Evolutionary conservation across 2,888 invertebrate genomes (phyloP).

Genomic region (Trypoxylon attenuatum): DNA sequence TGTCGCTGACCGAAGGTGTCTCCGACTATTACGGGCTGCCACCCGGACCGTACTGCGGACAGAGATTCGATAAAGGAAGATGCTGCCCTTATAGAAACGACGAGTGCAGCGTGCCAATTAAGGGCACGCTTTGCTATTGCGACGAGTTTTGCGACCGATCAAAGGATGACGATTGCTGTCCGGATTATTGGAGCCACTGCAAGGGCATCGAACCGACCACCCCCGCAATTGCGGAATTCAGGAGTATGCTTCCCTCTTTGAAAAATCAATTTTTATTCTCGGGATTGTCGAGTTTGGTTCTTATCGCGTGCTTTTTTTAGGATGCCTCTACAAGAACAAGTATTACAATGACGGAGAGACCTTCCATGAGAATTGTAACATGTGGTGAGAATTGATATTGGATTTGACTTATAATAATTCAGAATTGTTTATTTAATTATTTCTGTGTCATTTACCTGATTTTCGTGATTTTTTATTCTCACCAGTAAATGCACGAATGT

Average conservation of each 20-base stretch:
- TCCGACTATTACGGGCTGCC: slow-evolving; percentile 75
- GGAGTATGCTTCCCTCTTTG: background rate
- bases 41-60: slow-evolving; percentile 79
- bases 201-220: slow-evolving; percentile 73
- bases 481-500: slow-evolving; percentile 77
- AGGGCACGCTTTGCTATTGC: slow-evolving; percentile 92
- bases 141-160: slow-evolving; percentile 92
- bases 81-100: slow-evolving; percentile 89
- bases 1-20: slow-evolving; percentile 7
- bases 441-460: background rate
- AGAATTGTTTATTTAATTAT: background rate
- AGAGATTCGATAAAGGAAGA: slow-evolving; percentile 64
- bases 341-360: slow-evolving; percentile 76
- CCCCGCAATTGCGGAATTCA: no score
- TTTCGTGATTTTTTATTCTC: background rate
- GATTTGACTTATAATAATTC: background rate
- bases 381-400: slow-evolving; percentile 77
- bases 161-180: slow-evolving; percentile 90
- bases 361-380: slow-evolving; percentile 82
- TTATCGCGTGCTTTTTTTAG: slow-evolving; percentile 46
- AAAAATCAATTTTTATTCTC: background rate
- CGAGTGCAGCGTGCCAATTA: slow-evolving; percentile 86
- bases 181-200: slow-evolving; percentile 89
- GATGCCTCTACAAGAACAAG: slow-evolving; percentile 77
- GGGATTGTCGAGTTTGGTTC: no score